phyloP scores from a whole-genome alignment of 2,797 vertebrate species.

The Pogoniulus pusillus region DNA sequence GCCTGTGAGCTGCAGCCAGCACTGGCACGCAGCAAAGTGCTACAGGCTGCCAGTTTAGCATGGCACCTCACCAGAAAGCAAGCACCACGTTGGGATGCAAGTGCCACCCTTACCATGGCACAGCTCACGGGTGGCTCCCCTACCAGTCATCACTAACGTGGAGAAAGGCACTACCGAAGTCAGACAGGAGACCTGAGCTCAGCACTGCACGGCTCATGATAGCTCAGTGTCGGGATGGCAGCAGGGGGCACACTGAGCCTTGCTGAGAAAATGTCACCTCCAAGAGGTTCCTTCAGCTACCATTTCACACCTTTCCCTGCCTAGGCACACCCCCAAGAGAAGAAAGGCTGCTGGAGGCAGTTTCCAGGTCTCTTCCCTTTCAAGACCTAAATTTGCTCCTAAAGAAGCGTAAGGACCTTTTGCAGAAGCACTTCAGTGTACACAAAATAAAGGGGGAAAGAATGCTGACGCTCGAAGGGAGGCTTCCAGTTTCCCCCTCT shows the following conservation, averaged over 20 bases:
- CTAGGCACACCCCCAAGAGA: not conserved
- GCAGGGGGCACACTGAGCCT: not conserved
- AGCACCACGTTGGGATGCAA: not conserved
- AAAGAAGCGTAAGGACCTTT: not conserved
- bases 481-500: not conserved
- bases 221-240: not conserved
- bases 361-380: not conserved
- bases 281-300: not conserved
- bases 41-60: not conserved
- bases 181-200: slow-evolving; percentile 1
- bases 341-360: not conserved
- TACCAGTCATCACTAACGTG: not conserved
- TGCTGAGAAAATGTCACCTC: not conserved
- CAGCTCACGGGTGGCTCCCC: not conserved
- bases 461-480: not conserved
- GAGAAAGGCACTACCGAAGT: not conserved
- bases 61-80: slow-evolving; percentile 13
- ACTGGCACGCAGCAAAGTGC: not conserved
- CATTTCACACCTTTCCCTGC: not conserved
- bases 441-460: not conserved
- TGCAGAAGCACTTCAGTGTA: not conserved
- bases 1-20: not conserved
- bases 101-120: not conserved
- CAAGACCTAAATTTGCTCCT: not conserved
- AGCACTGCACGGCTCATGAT: not conserved